These are phyloP conservation scores for Oreamnos americanus DNA, from an alignment of 2,113 vertebrate species.

Conservation along the genomic window DNA sequence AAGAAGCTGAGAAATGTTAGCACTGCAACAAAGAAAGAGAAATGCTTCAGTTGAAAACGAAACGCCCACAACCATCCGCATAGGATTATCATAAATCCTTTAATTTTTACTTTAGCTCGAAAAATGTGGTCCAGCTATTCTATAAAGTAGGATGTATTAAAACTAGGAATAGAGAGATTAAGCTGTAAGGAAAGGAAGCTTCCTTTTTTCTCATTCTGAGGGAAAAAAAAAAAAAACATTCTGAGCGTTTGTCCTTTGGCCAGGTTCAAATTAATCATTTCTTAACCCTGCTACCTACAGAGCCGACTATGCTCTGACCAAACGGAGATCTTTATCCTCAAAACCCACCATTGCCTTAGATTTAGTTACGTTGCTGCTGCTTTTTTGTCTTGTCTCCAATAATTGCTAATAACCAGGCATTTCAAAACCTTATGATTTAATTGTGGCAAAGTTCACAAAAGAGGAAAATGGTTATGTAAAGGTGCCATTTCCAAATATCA, in stretches of 20 bases:
- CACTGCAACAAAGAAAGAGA: constrained; percentile 11
- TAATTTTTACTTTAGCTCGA: constrained; percentile 63
- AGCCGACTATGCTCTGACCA: not conserved
- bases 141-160: constrained; percentile 45
- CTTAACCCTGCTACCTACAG: not conserved
- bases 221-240: constrained; percentile 29
- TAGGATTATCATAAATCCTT: constrained; percentile 68
- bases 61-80: constrained; percentile 23
- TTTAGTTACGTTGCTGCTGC: not conserved
- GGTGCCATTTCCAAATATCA: constrained; percentile 8
- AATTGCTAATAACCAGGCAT: not conserved
- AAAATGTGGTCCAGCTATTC: constrained; percentile 50
- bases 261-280: constrained; percentile 21
- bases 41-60: constrained; percentile 18
- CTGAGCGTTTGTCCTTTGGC: not conserved
- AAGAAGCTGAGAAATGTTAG: constrained; percentile 55
- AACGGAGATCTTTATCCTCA: not conserved
- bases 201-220: constrained; percentile 39
- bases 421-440: not conserved
- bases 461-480: constrained; percentile 1
- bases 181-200: not conserved
- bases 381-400: not conserved
- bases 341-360: not conserved
- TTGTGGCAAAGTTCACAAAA: not conserved
- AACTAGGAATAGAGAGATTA: constrained; percentile 47